These are phyloP conservation scores for Harpalus rubripes DNA, from an alignment of 2,888 invertebrate genomes.

Conservation along the genomic window DNA sequence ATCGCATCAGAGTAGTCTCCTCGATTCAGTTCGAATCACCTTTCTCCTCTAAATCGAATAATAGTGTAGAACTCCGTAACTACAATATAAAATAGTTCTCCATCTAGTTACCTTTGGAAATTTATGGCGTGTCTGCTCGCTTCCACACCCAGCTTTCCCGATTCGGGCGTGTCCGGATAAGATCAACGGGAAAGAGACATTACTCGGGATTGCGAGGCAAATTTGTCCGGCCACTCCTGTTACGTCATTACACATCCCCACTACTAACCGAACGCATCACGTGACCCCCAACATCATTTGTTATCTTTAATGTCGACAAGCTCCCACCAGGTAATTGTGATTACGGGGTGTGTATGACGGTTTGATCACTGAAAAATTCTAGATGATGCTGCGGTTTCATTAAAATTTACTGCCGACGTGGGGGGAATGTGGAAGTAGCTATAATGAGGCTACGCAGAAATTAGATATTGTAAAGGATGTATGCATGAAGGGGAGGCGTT, in stretches of 20 bases:
- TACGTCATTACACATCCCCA: constrained; percentile 42
- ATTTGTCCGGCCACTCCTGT: constrained; percentile 58
- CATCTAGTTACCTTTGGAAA: not conserved
- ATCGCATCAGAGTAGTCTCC: not conserved
- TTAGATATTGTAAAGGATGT: too few relatives aligned
- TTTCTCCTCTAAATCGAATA: not conserved
- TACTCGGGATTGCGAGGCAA: constrained; percentile 69
- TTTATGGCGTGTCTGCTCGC: constrained; percentile 42
- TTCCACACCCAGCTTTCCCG: constrained; percentile 53
- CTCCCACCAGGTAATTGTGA: constrained; percentile 60
- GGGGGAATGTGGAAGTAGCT: not conserved
- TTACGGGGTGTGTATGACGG: constrained; percentile 53
- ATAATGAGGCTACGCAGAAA: not conserved
- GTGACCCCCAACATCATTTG: constrained; percentile 49
- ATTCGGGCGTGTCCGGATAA: constrained; percentile 69
- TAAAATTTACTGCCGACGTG: constrained; percentile 53
- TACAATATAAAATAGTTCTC: constrained; percentile 12
- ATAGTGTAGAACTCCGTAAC: not conserved
- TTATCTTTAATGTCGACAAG: constrained; percentile 63
- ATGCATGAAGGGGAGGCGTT: too few relatives aligned
- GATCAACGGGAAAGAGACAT: constrained; percentile 72
- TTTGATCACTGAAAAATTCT: constrained; percentile 56
- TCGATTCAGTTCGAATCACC: not conserved
- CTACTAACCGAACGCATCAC: not conserved
- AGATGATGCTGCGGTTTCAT: constrained; percentile 44